phyloP scores from a whole-genome alignment of 1,140 invertebrate genomes.

The Calliopsis andreniformis region DNA sequence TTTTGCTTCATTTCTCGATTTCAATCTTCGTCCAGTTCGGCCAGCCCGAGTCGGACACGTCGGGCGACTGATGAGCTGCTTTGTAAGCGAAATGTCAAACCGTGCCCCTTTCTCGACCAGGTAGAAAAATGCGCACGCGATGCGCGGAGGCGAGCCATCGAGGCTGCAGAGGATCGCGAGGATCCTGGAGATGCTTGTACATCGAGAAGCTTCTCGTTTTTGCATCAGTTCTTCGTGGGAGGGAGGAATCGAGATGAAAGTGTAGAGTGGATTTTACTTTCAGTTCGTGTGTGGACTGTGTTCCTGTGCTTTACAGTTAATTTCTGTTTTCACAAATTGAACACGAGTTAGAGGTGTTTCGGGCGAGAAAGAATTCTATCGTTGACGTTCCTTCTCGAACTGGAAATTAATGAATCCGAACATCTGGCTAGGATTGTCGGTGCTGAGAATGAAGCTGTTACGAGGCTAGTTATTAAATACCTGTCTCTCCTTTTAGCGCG shows the following conservation, averaged over 20 bases:
- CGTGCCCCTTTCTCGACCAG: not conserved
- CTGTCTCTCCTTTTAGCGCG: constrained; percentile 65
- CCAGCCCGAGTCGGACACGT: constrained; percentile 41
- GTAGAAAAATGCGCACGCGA: constrained; percentile 11
- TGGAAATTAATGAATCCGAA: constrained; percentile 12
- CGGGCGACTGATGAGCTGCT: constrained; percentile 57
- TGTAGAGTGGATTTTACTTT: no score
- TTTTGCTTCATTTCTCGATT: constrained; percentile 63
- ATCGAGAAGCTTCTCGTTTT: no score
- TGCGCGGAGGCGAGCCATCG: constrained; percentile 3
- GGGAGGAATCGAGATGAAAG: no score
- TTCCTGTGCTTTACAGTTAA: no score
- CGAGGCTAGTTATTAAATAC: constrained; percentile 64
- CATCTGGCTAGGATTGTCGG: constrained; percentile 21
- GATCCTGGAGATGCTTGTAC: no score
- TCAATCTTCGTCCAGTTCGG: constrained; percentile 60
- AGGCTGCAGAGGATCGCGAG: not conserved
- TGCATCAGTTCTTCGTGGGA: no score
- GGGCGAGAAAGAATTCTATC: not conserved
- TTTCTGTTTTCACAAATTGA: no score
- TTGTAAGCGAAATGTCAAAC: constrained; percentile 54
- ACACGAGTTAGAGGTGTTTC: not conserved
- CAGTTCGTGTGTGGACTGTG: no score
- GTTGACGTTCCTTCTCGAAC: constrained; percentile 38
- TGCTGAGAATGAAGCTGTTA: constrained; percentile 65